phyloP scores from a whole-genome alignment of 2,797 vertebrate genomes.

The Phataginus tricuspis region DNA sequence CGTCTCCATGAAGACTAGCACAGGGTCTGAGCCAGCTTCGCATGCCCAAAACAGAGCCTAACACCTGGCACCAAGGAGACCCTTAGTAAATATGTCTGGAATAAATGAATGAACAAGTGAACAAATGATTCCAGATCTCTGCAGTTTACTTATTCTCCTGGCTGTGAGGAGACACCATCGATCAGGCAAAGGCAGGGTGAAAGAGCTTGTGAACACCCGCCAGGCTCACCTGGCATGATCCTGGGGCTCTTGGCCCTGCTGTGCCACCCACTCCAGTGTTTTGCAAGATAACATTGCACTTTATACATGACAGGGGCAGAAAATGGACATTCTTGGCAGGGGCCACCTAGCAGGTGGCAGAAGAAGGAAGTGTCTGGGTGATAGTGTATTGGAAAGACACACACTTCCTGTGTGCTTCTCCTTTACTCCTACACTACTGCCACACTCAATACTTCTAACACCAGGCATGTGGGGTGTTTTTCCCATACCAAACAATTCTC shows the following conservation, averaged over 20 bases:
- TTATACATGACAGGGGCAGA: background rate
- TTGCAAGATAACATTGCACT: background rate
- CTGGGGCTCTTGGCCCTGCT: background rate
- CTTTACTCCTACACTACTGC: accelerated
- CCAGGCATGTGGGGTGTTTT: accelerated
- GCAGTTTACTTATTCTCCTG: too few species aligned
- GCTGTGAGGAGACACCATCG: background rate
- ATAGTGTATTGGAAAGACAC: background rate
- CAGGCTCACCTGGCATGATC: background rate
- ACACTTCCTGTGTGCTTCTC: background rate
- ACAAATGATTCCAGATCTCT: background rate
- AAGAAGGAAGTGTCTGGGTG: background rate
- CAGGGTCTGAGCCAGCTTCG: background rate
- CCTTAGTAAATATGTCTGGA: background rate
- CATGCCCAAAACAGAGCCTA: background rate
- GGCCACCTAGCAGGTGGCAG: background rate
- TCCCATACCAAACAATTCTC: background rate
- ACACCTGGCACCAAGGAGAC: background rate
- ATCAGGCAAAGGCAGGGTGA: background rate
- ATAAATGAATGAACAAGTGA: background rate
- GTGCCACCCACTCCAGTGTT: background rate
- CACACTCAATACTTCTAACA: background rate
- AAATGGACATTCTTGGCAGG: background rate
- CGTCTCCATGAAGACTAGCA: accelerated
- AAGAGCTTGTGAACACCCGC: background rate